Conservation (phyloP, 2,113 vertebrate species). For the Scytalopus superciliaris region DNA sequence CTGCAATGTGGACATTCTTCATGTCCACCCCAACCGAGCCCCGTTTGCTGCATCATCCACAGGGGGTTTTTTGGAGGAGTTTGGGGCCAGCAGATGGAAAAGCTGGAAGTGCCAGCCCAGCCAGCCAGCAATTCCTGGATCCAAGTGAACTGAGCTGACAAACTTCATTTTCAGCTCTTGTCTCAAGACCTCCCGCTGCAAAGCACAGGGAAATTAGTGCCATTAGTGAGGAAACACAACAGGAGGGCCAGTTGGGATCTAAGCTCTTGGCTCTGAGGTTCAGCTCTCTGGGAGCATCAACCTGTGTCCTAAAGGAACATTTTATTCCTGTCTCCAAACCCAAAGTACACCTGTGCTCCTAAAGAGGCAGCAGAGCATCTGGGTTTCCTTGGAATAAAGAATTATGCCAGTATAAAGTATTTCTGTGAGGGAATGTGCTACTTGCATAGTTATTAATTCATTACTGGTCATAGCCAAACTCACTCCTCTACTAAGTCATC, state of each 20-base stretch:
- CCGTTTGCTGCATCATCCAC: not conserved
- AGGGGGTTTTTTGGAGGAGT: not conserved
- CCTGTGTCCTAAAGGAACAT: not conserved
- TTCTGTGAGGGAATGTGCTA: conserved; percentile 38
- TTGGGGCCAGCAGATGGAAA: not conserved
- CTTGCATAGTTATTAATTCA: conserved; percentile 61
- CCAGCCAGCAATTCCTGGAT: not conserved
- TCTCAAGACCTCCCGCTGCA: not conserved
- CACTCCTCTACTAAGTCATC: conserved; percentile 54
- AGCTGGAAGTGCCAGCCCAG: not conserved
- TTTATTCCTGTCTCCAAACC: not conserved
- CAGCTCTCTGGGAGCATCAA: not conserved
- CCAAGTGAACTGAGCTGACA: conserved; percentile 12
- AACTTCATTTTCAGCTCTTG: not conserved
- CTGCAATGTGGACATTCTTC: not conserved
- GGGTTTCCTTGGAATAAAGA: not conserved
- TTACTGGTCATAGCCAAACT: conserved; percentile 51
- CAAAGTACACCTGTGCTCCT: not conserved
- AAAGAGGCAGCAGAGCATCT: not conserved
- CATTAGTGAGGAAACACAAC: not conserved
- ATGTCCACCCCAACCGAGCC: not conserved
- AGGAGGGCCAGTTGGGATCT: not conserved
- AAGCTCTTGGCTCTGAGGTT: not conserved
- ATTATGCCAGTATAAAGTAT: not conserved
- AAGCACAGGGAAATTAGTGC: not conserved